Evolutionary conservation across 2,888 invertebrate species (phyloP).

Genomic region (Agrochola litura): DNA sequence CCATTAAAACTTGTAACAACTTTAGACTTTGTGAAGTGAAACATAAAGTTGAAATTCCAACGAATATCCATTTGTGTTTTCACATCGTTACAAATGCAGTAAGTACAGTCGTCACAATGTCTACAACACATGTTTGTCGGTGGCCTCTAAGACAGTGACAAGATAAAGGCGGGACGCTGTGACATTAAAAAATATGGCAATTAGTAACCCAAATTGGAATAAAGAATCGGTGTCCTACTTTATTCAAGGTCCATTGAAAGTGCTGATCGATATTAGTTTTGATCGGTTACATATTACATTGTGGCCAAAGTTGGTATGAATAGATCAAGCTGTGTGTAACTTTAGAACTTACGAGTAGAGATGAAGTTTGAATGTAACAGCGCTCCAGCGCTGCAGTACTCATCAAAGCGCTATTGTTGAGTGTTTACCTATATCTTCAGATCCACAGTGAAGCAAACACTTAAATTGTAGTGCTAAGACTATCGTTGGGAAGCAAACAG

Average conservation of each 20-base stretch:
- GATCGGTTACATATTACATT: slow-evolving; percentile 15
- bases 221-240: slow-evolving; percentile 44
- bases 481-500: slow-evolving; percentile 20
- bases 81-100: slow-evolving; percentile 46
- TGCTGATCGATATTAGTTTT: slow-evolving; percentile 36
- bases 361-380: slow-evolving; percentile 38
- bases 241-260: slow-evolving; percentile 52
- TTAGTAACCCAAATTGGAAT: slow-evolving; percentile 46
- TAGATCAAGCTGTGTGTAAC: slow-evolving; percentile 24
- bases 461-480: slow-evolving; percentile 40
- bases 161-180: slow-evolving; percentile 57
- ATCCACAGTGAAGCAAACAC: slow-evolving; percentile 39
- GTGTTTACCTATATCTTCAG: slow-evolving; percentile 49
- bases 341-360: slow-evolving; percentile 21
- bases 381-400: slow-evolving; percentile 39
- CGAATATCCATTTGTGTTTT: slow-evolving; percentile 12
- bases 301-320: slow-evolving; percentile 18
- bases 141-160: slow-evolving; percentile 57
- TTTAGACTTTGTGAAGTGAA: neutral
- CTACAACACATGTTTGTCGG: slow-evolving; percentile 48
- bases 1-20: slow-evolving; percentile 13
- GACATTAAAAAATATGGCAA: slow-evolving; percentile 53
- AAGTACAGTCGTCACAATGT: slow-evolving; percentile 52
- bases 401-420: slow-evolving; percentile 58
- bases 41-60: slow-evolving; percentile 33